These are phyloP conservation scores for Herminia tarsipennalis DNA, from an alignment of 2,888 invertebrate genomes.

Conservation along the genomic window DNA sequence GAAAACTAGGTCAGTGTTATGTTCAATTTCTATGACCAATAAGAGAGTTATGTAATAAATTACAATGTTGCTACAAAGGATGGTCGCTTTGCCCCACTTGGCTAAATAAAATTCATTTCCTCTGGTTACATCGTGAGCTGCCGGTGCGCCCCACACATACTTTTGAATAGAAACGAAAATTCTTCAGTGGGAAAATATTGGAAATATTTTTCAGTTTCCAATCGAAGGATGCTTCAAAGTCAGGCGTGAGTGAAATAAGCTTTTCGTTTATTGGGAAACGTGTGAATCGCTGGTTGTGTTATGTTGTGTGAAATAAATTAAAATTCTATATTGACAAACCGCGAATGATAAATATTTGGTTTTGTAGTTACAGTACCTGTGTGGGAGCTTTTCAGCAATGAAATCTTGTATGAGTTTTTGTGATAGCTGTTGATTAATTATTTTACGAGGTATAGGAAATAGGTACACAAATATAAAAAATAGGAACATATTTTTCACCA, in stretches of 20 bases:
- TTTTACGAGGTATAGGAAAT: too few relatives aligned
- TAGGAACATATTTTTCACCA: too few relatives aligned
- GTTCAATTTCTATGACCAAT: constrained; percentile 18
- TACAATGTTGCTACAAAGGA: constrained; percentile 37
- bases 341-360: constrained; percentile 32
- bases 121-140: constrained; percentile 34
- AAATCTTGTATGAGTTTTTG: constrained; percentile 20
- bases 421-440: constrained; percentile 1
- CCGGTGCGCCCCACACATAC: constrained; percentile 44
- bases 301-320: constrained; percentile 57
- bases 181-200: constrained; percentile 63
- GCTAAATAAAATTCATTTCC: constrained; percentile 56
- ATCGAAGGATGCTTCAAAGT: constrained; percentile 70
- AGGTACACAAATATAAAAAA: too few relatives aligned
- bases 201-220: constrained; percentile 73
- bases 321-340: constrained; percentile 40
- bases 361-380: constrained; percentile 12
- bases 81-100: constrained; percentile 19
- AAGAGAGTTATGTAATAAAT: constrained; percentile 17
- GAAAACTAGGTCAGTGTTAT: too few relatives aligned
- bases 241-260: constrained; percentile 68
- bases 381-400: constrained; percentile 19
- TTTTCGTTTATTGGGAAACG: constrained; percentile 67
- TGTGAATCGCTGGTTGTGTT: constrained; percentile 45
- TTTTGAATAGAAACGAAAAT: constrained; percentile 66